Base-by-base conservation (phyloP, 2,113 vertebrate species). In the Glaucidium brasilianum region DNA sequence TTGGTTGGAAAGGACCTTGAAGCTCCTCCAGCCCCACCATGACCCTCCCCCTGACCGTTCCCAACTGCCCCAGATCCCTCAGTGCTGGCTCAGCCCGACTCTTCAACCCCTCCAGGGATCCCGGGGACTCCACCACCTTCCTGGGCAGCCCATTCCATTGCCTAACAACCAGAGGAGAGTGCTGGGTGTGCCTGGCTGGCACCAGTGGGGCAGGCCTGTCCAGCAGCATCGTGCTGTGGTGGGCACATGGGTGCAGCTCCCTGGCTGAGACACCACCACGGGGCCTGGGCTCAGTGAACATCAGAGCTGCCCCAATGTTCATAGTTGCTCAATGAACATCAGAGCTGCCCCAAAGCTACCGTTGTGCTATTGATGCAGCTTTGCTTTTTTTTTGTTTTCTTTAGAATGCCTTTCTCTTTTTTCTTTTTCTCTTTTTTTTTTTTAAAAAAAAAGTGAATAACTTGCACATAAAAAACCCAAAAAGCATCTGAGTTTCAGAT, bases 401-500 rank as follows among this genome's bases (percentile, higher is more conserved):
- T 35, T 62, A 90, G 35, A 79, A 68, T 30, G 10, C 20, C 5
- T 16, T 74, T 59, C 9, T 88, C 63, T 12, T 17, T 20, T 56
- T 79, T 39, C 8, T 67, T 39, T n/a, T 29, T 4, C 1, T 32
- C 4, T 53, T 6, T 6, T 14, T 55, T 69, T 79, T 91, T 86
- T 85, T 91, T 43, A 77, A n/a, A n/a, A n/a, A n/a, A n/a, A n/a
- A n/a, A 95, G 80, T 68, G 43, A 96, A 73, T 59, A 45, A 35
- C 66, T 45, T 10, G 30, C 77, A 85, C 95, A 72, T 83, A 62
- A 92, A 87, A 85, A 71, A 85, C 45, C 45, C 50, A 39, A 3
- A 88, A 81, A 75, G 50, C 89, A 86, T 95, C 87, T 92, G 95
- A 94, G 85, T 92, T 92, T 91, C 98, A 98, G 96, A 93, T 98